These are phyloP conservation scores for Scelioninae gen. 2 DNA, from an alignment of 2,888 invertebrate genomes.

Conservation along the genomic window DNA sequence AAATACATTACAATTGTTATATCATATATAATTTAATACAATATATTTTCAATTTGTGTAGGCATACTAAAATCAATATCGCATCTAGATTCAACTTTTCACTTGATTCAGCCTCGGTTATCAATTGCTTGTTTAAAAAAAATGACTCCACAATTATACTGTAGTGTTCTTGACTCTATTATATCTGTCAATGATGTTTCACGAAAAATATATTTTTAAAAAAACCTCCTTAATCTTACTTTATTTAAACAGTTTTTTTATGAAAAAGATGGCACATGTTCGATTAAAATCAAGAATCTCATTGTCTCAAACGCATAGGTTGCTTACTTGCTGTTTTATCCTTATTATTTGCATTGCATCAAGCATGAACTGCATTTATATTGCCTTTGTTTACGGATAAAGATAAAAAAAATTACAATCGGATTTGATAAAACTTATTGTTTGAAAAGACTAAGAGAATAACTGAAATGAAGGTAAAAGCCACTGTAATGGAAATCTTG, in stretches of 20 bases:
- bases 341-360: too few relatives aligned
- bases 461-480: slow-evolving; percentile 1
- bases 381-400: too few relatives aligned
- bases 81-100: slow-evolving; percentile 3
- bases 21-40: slow-evolving; percentile 27
- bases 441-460: too few relatives aligned
- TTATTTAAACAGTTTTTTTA: neutral
- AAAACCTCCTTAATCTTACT: slow-evolving; percentile 55
- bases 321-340: slow-evolving; percentile 3
- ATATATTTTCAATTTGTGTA: slow-evolving; percentile 51
- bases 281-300: slow-evolving; percentile 41
- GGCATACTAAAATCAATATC: slow-evolving; percentile 49
- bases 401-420: too few relatives aligned
- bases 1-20: slow-evolving; percentile 37
- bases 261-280: slow-evolving; percentile 61
- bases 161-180: slow-evolving; percentile 4
- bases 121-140: neutral
- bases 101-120: neutral
- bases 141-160: neutral
- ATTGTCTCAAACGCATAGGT: slow-evolving; percentile 34
- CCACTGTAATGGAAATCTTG: neutral
- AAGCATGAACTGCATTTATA: too few relatives aligned
- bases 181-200: slow-evolving; percentile 4
- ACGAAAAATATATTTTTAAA: slow-evolving; percentile 62
- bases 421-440: neutral